Evolutionary conservation across 2,888 invertebrate species (phyloP).

Genomic region (Leptinotarsa rubiginosa): DNA sequence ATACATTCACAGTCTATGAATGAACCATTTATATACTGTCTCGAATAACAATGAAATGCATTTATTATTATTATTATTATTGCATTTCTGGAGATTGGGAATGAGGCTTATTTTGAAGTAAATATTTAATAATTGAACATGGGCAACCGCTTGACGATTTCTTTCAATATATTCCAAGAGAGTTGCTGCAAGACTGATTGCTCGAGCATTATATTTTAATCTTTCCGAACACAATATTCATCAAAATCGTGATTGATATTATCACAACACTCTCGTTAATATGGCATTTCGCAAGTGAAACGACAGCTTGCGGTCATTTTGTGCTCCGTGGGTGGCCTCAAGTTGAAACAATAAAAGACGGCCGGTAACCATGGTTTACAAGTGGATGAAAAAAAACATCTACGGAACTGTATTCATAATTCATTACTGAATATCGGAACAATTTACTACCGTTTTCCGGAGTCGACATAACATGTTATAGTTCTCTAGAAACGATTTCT

Average conservation of each 20-base stretch:
- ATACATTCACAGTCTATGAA: no score
- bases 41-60: no score
- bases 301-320: conserved; percentile 39
- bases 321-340: conserved; percentile 42
- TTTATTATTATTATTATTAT: no score
- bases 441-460: conserved; percentile 13
- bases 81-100: no score
- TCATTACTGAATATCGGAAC: conserved; percentile 11
- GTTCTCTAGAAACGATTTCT: not conserved
- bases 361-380: conserved; percentile 17
- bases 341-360: conserved; percentile 31
- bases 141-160: not conserved
- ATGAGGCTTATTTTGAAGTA: no score
- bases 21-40: no score
- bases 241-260: conserved; percentile 45
- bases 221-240: conserved; percentile 37
- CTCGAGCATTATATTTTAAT: conserved; percentile 18
- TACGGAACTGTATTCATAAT: conserved; percentile 22
- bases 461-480: not conserved
- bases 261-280: conserved; percentile 42
- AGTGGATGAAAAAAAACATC: conserved; percentile 5
- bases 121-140: not conserved
- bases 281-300: conserved; percentile 42
- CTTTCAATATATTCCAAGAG: not conserved
- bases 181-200: conserved; percentile 1